Evolutionary conservation across 2,888 invertebrate genomes (phyloP), one percentile per base, ranked within the genome.

Genomic region (Altica lythri): DNA sequence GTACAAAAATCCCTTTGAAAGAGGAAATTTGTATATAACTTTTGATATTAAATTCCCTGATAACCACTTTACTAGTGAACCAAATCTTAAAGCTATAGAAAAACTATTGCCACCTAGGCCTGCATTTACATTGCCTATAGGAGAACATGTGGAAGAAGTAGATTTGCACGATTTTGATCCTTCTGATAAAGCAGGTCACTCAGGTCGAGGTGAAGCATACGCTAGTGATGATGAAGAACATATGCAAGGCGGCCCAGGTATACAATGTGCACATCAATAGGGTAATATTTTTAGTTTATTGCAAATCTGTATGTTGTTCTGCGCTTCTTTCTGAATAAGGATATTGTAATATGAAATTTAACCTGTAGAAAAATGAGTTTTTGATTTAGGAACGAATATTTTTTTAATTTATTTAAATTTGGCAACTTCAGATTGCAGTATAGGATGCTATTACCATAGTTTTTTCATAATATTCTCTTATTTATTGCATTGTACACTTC

Each of bases 41-140:
- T 95, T 97, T 79, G 85, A 87, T 68, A 86, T 96, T 47, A 82
- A 83, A 56, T 95, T 95, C 77, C 96, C 96, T 32, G 82, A 84
- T 30, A 86, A 86, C 66, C 82, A 92, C 71, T 95, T 93, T 78
- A 83, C 87, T 22, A 81, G 82, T 59, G 84, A 85, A 62, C 82
- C 82, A 47, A 83, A 83, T 66, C 70, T 87, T 64, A 78, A 88
- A 79, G 77, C 83, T 68, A 78, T 95, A 60, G 93, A 93, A 75
- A 78, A 77, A 43, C 73, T 92, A 51, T 77, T 95, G 67, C 92
- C 94, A 0, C 80, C 86, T 0, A 81, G 90, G 59, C 83, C 89
- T 40, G 78, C 78, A 2, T 83, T 89, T 71, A 80, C 78, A 13
- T 84, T 88, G 80, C 92, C 92, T 0, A 80, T 81, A 48, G 89